phyloP scores from a whole-genome alignment of 2,888 invertebrate species.

The Phyto melanocephala region DNA sequence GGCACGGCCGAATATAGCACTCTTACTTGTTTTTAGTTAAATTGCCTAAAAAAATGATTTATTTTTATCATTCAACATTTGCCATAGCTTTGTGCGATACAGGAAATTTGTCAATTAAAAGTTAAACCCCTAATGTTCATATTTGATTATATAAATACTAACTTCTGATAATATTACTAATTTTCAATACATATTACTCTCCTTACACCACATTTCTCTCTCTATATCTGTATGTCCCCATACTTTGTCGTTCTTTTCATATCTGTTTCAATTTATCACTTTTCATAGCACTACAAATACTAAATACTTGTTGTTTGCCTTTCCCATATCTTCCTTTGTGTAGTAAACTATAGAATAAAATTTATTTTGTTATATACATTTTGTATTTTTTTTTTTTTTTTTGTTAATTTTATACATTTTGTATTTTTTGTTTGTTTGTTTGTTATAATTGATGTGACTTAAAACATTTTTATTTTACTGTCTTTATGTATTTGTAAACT shows the following conservation, averaged over 20 bases:
- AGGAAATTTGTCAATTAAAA: too few species aligned
- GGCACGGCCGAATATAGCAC: too few species aligned
- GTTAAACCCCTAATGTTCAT: too few species aligned
- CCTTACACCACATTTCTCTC: slow-evolving; percentile 17
- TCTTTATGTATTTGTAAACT: slow-evolving; percentile 3
- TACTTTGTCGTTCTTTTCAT: not conserved
- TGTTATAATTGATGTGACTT: slow-evolving; percentile 32
- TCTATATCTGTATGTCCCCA: too few species aligned
- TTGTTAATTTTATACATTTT: slow-evolving; percentile 24
- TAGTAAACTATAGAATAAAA: slow-evolving; percentile 4
- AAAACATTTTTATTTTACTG: not conserved
- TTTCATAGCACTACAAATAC: slow-evolving; percentile 37
- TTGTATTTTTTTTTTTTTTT: too few species aligned
- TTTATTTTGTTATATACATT: not conserved
- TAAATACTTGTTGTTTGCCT: not conserved
- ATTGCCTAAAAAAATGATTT: too few species aligned
- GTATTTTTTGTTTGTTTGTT: slow-evolving; percentile 29
- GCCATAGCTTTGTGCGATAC: too few species aligned
- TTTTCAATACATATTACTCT: not conserved
- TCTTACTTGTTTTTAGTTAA: too few species aligned
- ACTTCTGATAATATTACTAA: slow-evolving; percentile 24
- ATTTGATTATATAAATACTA: slow-evolving; percentile 26
- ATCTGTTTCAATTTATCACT: slow-evolving; percentile 31
- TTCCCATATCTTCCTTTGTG: not conserved
- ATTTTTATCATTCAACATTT: too few species aligned